Evolutionary conservation across 2,888 invertebrate species (phyloP).

Genomic region (Acleris cristana): DNA sequence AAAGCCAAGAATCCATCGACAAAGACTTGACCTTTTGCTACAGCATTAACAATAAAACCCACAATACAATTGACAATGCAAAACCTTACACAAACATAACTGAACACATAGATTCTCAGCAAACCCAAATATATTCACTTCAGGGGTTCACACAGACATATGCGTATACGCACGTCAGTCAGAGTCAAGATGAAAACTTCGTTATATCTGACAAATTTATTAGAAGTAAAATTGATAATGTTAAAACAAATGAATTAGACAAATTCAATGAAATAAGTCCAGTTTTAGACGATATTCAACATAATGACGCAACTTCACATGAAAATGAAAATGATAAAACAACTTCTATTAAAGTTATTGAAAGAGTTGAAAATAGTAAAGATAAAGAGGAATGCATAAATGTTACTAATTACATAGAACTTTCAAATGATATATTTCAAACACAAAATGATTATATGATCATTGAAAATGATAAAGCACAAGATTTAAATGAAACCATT

Average conservation of each 20-base stretch:
- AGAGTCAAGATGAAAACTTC: conserved; percentile 52
- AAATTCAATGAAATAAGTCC: background rate
- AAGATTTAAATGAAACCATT: conserved; percentile 25
- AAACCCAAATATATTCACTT: conserved; percentile 46
- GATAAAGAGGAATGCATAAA: background rate
- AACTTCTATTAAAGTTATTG: no score
- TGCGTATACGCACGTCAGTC: conserved; percentile 55
- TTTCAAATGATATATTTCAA: conserved; percentile 2
- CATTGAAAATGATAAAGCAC: background rate
- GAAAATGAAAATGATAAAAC: no score
- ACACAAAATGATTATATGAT: background rate
- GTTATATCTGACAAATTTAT: conserved; percentile 49
- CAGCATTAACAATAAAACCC: conserved; percentile 14
- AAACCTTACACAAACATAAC: background rate
- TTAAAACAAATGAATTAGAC: background rate
- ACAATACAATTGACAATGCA: conserved; percentile 12
- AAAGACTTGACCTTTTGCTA: conserved; percentile 9
- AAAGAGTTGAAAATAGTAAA: background rate
- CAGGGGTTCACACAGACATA: conserved; percentile 47
- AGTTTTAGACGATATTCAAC: no score
- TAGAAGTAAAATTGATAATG: conserved; percentile 7
- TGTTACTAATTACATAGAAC: background rate
- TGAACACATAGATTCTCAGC: conserved; percentile 45
- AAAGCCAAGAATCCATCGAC: conserved; percentile 9
- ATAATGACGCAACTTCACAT: no score